Evolutionary conservation across 1,140 invertebrate genomes (phyloP).

Genomic region (Aleiodes sp.): DNA sequence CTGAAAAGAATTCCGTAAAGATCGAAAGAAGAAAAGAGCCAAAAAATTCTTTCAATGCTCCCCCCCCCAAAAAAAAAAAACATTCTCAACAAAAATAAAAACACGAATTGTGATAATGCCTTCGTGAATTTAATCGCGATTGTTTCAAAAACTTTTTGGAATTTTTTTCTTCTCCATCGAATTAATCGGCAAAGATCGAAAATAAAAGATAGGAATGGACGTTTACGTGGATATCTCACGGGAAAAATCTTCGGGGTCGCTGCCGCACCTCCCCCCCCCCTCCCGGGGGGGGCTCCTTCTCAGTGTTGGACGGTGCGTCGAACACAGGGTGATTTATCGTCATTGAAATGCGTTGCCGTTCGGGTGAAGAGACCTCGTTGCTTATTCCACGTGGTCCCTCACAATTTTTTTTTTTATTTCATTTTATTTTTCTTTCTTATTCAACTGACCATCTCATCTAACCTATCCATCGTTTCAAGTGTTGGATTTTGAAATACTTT

Average conservation of each 20-base stretch:
- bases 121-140: neutral
- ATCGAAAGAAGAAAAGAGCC: no score
- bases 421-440: neutral
- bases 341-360: constrained; percentile 51
- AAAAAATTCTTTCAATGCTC: no score
- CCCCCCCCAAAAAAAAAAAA: no score
- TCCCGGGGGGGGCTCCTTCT: no score
- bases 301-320: constrained; percentile 49
- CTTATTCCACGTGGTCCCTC: constrained; percentile 32
- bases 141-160: neutral
- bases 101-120: neutral
- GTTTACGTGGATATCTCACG: constrained; percentile 51
- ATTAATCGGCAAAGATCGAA: constrained; percentile 43
- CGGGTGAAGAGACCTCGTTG: constrained; percentile 22
- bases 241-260: constrained; percentile 46
- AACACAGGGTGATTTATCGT: constrained; percentile 59
- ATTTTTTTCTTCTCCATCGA: neutral
- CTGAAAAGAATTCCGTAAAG: no score
- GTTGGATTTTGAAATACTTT: constrained; percentile 7
- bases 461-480: neutral
- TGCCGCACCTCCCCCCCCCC: constrained; percentile 8
- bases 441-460: neutral
- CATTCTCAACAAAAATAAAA: neutral
- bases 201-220: constrained; percentile 49
- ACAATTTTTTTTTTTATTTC: neutral